These are phyloP conservation scores for Eulacestoma nigropectus DNA, from an alignment of 2,113 vertebrate species.

Conservation along the genomic window DNA sequence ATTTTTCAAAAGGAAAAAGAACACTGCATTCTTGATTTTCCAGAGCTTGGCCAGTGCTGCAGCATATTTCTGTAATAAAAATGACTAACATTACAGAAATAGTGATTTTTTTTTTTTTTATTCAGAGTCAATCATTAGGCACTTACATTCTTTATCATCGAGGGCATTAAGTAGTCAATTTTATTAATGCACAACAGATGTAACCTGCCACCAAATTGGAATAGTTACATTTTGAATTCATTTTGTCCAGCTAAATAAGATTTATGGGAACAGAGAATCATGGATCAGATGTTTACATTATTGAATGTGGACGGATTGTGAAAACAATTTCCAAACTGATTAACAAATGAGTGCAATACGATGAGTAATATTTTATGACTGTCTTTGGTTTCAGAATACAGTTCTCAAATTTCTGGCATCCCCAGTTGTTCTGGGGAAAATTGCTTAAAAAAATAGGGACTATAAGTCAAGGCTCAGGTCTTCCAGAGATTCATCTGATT, in stretches of 20 bases:
- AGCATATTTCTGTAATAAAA: neutral
- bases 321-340: neutral
- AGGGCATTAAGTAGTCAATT: neutral
- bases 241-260: neutral
- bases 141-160: neutral
- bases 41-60: neutral
- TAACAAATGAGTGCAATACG: neutral
- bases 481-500: neutral
- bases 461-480: neutral
- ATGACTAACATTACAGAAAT: neutral
- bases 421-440: neutral
- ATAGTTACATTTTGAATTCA: neutral
- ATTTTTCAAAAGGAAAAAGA: neutral
- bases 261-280: neutral
- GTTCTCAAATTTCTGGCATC: neutral
- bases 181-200: neutral
- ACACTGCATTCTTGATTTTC: neutral
- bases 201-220: neutral
- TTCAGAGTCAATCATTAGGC: neutral
- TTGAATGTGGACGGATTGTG: neutral
- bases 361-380: neutral
- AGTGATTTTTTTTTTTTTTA: neutral
- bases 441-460: neutral
- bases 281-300: neutral
- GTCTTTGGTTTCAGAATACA: neutral